Conservation (phyloP, 2,888 invertebrate species). For the Mythimna albipuncta region DNA sequence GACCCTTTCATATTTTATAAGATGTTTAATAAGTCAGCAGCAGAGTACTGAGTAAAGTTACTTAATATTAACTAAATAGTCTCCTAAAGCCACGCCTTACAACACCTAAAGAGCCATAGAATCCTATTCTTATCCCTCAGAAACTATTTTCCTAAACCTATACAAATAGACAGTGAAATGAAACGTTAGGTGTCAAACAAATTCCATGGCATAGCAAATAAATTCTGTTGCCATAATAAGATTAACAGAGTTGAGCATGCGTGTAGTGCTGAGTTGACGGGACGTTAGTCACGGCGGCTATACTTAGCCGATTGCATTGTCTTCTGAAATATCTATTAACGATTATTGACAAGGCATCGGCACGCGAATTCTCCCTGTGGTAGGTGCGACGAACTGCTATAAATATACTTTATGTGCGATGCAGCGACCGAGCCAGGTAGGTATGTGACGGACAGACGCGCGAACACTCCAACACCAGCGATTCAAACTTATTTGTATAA, state of each 20-base stretch:
- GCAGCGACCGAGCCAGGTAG: conserved; percentile 75
- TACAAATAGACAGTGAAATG: conserved; percentile 73
- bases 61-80: conserved; percentile 2
- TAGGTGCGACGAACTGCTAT: conserved; percentile 90
- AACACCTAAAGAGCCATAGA: conserved; percentile 24
- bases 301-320: conserved; percentile 90
- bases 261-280: conserved; percentile 78
- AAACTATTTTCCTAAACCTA: conserved; percentile 59
- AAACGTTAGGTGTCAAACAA: conserved; percentile 83
- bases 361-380: conserved; percentile 87
- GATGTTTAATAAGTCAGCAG: background rate
- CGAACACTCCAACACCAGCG: conserved; percentile 42
- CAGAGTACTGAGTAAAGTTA: background rate
- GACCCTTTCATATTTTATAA: background rate
- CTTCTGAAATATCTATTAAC: conserved; percentile 91
- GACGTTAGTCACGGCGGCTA: conserved; percentile 88
- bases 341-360: conserved; percentile 91
- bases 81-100: conserved; percentile 3
- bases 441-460: conserved; percentile 73
- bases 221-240: conserved; percentile 89
- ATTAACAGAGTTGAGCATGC: conserved; percentile 85
- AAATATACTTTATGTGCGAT: conserved; percentile 87
- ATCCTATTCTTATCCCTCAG: conserved; percentile 46
- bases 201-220: conserved; percentile 85
- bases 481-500: conserved; percentile 54